Base-by-base conservation (phyloP, 2,113 vertebrate species). In the Anarhynchus alexandrinus region DNA sequence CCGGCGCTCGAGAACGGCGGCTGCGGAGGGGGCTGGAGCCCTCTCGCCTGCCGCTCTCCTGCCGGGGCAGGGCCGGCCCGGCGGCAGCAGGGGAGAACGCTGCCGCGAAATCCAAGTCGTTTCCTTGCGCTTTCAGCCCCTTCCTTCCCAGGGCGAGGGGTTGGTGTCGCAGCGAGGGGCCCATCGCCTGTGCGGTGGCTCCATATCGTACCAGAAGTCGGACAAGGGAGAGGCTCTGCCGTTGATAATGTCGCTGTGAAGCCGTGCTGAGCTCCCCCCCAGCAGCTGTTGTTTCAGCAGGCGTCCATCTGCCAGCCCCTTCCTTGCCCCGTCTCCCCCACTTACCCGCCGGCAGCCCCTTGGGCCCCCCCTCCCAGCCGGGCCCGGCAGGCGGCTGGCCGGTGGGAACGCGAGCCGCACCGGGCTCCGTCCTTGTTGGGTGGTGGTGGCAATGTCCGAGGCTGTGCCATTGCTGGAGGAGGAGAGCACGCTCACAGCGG, bases 191-290 rank as follows among this genome's bases (percentile, higher is more conserved):
- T 2, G 61, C 69, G 4, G 9, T 1, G 29, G 58, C 45, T 19
- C 29, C 5, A 54, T 29, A 64, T n/a, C 8, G 0, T 5, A 3
- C 4, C 38, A 12, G 40, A 15, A 20, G 25, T 4, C 7, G 36
- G 42, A 17, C 66, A 16, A 57, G 2, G 55, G 16, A 11, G 67
- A 45, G 18, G n/a, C 47, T 34, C 78, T 1, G 70, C n/a, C 34
- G 0, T 0, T 4, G 40, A 32, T 25, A 1, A 1, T 9, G 42
- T 9, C 6, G 6, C 61, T 7, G 66, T 26, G 42, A 13, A 21
- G 43, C 30, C 22, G 0, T 2, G 40, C 23, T 15, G 16, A 27
- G 30, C 7, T 12, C 64, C 36, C 64, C 36, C 38, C 10, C 43
- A 15, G 30, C 47, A 10, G 1, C 54, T 19, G 82, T 69, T 34